Base-by-base conservation (phyloP, 53 echinoderm and acorn worm genomes). In the Glandiceps talaboti region DNA sequence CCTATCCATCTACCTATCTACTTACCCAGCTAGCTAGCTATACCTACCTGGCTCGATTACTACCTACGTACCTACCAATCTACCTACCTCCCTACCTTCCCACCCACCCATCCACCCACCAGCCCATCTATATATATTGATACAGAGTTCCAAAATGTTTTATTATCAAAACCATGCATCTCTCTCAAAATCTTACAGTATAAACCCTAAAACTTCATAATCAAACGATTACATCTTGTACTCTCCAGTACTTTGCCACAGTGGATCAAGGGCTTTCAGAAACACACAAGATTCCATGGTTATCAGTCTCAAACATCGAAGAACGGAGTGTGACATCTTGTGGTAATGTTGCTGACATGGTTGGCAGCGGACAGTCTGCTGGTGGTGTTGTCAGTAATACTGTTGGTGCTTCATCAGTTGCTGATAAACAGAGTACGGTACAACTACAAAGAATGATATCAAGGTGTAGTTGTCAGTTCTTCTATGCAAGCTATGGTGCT, bases 351-450 rank as follows among this genome's bases (percentile, higher is more conserved):
- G 89, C 99, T 1, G 99, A 87, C 79, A 89, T 99, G 82, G 99
- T 99, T 31, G 99, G 99, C 29, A 99, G 99, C 74, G 99, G 99
- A 28, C 93, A 99, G 77, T 99, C 99, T 12, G 99, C 93, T 33
- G 99, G 99, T 25, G 99, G 99, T 20, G 99, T 99, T 14, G 94
- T 99, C 84, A 99, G 86, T 33, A 93, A 99, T 81, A 99, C 99
- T 0, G 99, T 99, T 76, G 99, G 92, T n/a, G 85, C 85, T n/a
- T 80, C 84, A 1, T 80, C 84, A 6, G 90, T 88, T 32, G 94
- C 88, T 29, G 76, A 82, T 25, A 83, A 81, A 45, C 80, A 86
- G 82, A 91, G 91, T 30, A 81, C 99, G 14, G 99, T 99, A 20
- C 94, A 99, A 79, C 89, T 94, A 28, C 94, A 94, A 81, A 77